Evolutionary conservation across 2,113 vertebrate genomes (phyloP).

Genomic region (Aix galericulata): DNA sequence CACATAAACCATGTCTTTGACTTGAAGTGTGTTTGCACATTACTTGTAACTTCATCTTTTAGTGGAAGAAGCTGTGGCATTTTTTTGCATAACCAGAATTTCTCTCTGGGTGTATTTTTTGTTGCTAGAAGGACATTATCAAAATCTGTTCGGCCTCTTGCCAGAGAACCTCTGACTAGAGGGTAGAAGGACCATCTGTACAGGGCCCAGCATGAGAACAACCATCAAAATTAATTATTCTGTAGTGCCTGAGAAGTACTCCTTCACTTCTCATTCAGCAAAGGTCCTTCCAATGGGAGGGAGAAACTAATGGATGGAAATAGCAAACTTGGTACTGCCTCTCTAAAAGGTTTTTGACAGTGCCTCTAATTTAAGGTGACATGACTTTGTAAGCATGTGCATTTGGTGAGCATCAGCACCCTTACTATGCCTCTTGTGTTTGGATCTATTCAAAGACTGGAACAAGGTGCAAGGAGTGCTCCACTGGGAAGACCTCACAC

Average conservation of each 20-base stretch:
- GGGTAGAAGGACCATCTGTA: not conserved
- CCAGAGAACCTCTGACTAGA: not conserved
- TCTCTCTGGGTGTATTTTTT: not conserved
- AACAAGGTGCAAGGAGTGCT: not conserved
- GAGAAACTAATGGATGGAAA: not conserved
- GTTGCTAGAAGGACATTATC: not conserved
- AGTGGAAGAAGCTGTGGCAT: not conserved
- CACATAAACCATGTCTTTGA: rapidly evolving
- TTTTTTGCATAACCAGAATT: not conserved
- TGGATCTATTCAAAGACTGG: rapidly evolving
- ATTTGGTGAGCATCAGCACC: not conserved
- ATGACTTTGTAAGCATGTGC: not conserved
- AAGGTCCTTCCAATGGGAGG: not conserved
- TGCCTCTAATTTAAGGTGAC: not conserved
- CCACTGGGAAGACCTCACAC: not conserved
- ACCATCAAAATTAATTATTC: not conserved
- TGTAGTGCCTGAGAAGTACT: not conserved
- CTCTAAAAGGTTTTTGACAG: not conserved
- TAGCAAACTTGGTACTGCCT: not conserved
- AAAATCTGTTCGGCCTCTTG: not conserved
- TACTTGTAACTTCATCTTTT: not conserved
- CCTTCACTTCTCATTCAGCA: not conserved
- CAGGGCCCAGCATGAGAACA: not conserved
- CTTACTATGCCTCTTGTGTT: not conserved
- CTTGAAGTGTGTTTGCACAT: not conserved